phyloP scores from a whole-genome alignment of 2,113 vertebrate species.

The Mus musculus region DNA sequence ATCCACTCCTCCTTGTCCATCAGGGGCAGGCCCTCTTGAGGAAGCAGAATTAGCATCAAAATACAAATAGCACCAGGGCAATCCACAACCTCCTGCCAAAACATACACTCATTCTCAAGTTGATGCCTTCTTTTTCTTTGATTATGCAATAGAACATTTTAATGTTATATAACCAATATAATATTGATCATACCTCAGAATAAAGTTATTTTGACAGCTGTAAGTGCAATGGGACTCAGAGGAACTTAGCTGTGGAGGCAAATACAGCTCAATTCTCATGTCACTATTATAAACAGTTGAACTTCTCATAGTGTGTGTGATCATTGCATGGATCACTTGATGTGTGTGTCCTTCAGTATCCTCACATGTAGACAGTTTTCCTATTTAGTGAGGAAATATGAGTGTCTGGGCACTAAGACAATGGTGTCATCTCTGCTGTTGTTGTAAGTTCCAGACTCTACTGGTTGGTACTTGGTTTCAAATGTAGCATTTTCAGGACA shows the following conservation, averaged over 20 bases:
- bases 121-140: background rate
- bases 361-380: background rate
- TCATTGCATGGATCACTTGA: background rate
- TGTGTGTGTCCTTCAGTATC: background rate
- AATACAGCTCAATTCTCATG: background rate
- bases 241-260: background rate
- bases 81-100: too few species aligned
- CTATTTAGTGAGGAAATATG: background rate
- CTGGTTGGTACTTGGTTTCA: background rate
- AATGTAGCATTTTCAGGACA: background rate
- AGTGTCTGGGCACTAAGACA: background rate
- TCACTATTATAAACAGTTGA: background rate
- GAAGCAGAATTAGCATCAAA: too few species aligned
- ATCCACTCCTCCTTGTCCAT: too few species aligned
- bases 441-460: background rate
- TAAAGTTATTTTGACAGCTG: background rate
- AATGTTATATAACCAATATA: background rate
- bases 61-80: too few species aligned
- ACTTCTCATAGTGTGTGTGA: background rate
- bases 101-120: too few species aligned
- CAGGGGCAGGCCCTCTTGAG: too few species aligned
- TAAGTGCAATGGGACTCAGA: background rate
- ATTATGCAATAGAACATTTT: background rate
- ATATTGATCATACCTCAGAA: constrained; percentile 11
- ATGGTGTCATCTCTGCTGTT: background rate